phyloP scores from a whole-genome alignment of 1,140 invertebrate species.

The Drosophila ogumai region DNA sequence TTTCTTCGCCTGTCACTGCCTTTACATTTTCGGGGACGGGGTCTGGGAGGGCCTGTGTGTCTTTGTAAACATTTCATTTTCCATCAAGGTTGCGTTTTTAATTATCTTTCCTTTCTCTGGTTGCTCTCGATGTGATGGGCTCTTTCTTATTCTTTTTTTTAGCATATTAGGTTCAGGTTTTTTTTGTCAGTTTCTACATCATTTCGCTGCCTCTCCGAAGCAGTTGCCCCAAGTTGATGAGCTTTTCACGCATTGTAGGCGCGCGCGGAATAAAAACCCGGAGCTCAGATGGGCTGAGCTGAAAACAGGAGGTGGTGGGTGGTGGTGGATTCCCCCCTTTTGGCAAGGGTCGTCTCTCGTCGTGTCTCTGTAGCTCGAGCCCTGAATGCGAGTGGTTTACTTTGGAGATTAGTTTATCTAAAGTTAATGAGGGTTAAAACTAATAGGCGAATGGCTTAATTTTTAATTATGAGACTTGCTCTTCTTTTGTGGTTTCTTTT shows the following conservation, averaged over 20 bases:
- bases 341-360: conserved; percentile 59
- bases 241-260: conserved; percentile 81
- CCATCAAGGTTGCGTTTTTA: conserved; percentile 84
- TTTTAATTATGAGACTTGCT: conserved; percentile 82
- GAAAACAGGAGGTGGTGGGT: neutral
- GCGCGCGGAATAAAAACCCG: conserved; percentile 59
- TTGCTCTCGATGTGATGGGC: conserved; percentile 62
- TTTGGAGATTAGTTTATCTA: conserved; percentile 84
- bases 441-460: conserved; percentile 84
- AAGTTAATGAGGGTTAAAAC: conserved; percentile 84
- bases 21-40: conserved; percentile 29
- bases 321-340: conserved; percentile 27
- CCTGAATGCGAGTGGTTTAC: conserved; percentile 80
- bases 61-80: conserved; percentile 84
- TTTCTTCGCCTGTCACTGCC: conserved; percentile 64
- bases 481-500: conserved; percentile 60
- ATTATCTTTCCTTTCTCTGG: conserved; percentile 82
- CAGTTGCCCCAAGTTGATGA: conserved; percentile 66
- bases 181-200: conserved; percentile 71
- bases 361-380: conserved; percentile 41
- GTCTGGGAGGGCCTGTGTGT: conserved; percentile 36
- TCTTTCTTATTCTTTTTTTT: conserved; percentile 45
- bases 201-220: conserved; percentile 55
- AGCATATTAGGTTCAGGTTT: conserved; percentile 70
- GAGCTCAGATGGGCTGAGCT: neutral